phyloP scores from a whole-genome alignment of 2,888 invertebrate genomes.

The Leptinotarsa tumamoca region DNA sequence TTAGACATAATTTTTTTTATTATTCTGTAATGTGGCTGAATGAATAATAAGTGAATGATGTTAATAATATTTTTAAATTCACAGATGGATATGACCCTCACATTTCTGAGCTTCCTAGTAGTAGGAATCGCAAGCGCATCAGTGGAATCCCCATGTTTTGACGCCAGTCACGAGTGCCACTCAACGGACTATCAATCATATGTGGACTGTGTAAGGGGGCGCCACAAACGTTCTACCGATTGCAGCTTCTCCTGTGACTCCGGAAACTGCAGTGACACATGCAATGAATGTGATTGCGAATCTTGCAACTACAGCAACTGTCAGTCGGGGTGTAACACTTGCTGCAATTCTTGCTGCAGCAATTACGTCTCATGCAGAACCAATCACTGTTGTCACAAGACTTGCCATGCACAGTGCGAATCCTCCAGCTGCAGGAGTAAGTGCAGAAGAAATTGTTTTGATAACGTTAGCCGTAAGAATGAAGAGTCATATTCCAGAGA shows the following conservation, averaged over 20 bases:
- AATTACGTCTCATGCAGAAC: conserved; percentile 55
- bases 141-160: conserved; percentile 26
- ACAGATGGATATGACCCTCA: conserved; percentile 39
- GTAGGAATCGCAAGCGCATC: conserved; percentile 20
- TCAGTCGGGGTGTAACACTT: conserved; percentile 47
- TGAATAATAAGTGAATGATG: too few relatives aligned
- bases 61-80: neutral
- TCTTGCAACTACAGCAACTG: conserved; percentile 54
- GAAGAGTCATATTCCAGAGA: conserved; percentile 5
- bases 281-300: conserved; percentile 59
- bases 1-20: neutral
- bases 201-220: conserved; percentile 58
- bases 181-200: conserved; percentile 59
- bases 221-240: conserved; percentile 52
- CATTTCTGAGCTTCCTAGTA: conserved; percentile 10
- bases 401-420: conserved; percentile 62
- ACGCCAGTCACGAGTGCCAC: conserved; percentile 52
- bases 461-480: conserved; percentile 40
- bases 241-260: conserved; percentile 46
- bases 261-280: conserved; percentile 52
- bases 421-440: conserved; percentile 57
- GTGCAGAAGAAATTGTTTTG: conserved; percentile 58
- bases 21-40: too few relatives aligned
- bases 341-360: conserved; percentile 55
- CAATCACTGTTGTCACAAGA: conserved; percentile 62